Evolutionary conservation across 23 tunicate species (phyloP), one percentile per base, ranked within the genome.

Genomic region (Diplosoma virens): DNA sequence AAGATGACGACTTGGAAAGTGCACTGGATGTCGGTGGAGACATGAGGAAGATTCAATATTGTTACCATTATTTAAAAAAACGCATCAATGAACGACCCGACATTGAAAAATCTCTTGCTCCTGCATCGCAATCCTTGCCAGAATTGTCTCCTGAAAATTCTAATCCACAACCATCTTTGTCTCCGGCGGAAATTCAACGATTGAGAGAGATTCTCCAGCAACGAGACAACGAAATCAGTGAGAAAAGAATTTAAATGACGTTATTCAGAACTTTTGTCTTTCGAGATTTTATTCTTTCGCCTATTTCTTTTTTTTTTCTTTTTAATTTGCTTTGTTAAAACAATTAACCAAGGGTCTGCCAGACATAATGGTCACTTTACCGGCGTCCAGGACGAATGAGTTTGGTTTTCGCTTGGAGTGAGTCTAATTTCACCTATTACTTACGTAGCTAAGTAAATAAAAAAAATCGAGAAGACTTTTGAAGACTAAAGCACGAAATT

Each of bases 171-270:
- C 81, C 84, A 29, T 4, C 59, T 3, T 61, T 93, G 2, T 60
- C 71, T 35, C 88, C 92, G 16, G 79, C 79, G 26, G 93, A 94
- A 68, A 59, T 88, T 23, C 88, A 87, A 50, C 73, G 99, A 41
- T 47, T 94, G 66, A 83, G 87, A 75, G 99, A 94, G 37, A 88
- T 94, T 23, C 84, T 94, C 25, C 93, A 94, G 61, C 99, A 94
- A 67, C 55, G 99, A 59, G 99, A 94, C 70, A 94, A 78, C 25
- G 99, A 94, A 83, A 94, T 94, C 2, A 80, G 89, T 87, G 61
- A 41, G 86, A 7, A 11, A 4, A 4, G n/a, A 34, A n/a, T 3
- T 48, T 27, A 9, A 5, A 11, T 70, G 37, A 37, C 9, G 50
- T 41, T 41, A 41, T n/a, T n/a, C n/a, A n/a, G n/a, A n/a, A n/a